Conservation (phyloP, 2,797 vertebrate species). For the Rhabdomys pumilio region DNA sequence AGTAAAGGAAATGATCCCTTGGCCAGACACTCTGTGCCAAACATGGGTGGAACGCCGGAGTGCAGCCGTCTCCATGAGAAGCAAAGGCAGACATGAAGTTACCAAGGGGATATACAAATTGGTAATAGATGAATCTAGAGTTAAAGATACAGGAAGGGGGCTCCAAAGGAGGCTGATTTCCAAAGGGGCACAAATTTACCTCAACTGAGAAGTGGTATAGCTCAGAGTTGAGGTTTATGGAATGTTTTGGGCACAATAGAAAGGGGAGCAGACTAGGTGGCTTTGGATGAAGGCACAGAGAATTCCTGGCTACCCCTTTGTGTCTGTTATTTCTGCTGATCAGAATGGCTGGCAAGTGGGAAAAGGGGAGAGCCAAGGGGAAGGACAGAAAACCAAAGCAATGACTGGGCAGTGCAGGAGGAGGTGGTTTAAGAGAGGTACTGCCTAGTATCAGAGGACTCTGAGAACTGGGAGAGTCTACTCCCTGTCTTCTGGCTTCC, state of each 20-base stretch:
- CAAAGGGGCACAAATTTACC: neutral
- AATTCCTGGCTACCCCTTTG: neutral
- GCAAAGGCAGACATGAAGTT: neutral
- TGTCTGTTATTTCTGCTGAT: neutral
- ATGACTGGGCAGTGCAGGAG: neutral
- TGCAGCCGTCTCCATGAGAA: neutral
- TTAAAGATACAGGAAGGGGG: neutral
- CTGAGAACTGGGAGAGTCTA: neutral
- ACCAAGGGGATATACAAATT: neutral
- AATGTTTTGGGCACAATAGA: neutral
- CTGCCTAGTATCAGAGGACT: neutral
- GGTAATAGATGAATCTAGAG: neutral
- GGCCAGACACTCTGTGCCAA: neutral
- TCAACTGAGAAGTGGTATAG: neutral
- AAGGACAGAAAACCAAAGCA: neutral
- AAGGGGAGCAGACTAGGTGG: neutral
- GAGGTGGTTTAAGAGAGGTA: neutral
- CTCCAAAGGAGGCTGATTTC: neutral
- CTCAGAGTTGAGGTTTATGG: constrained; percentile 13
- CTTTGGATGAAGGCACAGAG: neutral
- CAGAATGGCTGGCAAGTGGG: neutral
- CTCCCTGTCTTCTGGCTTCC: neutral
- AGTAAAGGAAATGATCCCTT: neutral
- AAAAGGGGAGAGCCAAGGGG: neutral
- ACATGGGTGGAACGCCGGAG: fast-evolving